Evolutionary conservation across 2,888 invertebrate genomes (phyloP).

Genomic region (Lepidonotus clava): DNA sequence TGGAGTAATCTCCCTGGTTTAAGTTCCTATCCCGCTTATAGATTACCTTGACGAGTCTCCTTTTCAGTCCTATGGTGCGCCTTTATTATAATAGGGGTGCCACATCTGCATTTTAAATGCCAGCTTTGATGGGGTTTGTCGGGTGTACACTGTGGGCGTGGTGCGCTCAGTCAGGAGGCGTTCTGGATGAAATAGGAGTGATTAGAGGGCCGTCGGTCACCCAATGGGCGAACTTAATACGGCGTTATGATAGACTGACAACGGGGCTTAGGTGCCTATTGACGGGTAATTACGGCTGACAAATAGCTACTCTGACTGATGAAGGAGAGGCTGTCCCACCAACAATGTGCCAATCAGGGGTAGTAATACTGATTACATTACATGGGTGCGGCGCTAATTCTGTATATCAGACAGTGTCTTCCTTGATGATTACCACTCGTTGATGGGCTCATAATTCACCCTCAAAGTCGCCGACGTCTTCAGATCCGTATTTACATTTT

Average conservation of each 20-base stretch:
- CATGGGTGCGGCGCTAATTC: neutral
- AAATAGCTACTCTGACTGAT: conserved; percentile 29
- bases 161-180: neutral
- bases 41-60: too few species aligned
- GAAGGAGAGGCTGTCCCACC: neutral
- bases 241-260: conserved; percentile 29
- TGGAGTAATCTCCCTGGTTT: too few species aligned
- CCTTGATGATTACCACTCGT: neutral
- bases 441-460: neutral
- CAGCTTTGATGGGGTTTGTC: neutral
- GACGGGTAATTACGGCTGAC: conserved; percentile 49
- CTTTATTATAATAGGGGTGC: too few species aligned
- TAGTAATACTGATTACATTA: conserved; percentile 34
- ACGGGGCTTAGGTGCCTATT: conserved; percentile 1
- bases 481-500: conserved; percentile 15
- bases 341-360: conserved; percentile 44
- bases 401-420: conserved; percentile 29
- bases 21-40: too few species aligned
- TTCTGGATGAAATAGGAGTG: conserved; percentile 7
- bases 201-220: neutral
- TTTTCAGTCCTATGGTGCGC: too few species aligned
- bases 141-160: neutral
- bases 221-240: conserved; percentile 30
- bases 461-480: neutral
- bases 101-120: neutral